phyloP scores from a whole-genome alignment of 2,113 vertebrate species.

The Tragulus kanchil region DNA sequence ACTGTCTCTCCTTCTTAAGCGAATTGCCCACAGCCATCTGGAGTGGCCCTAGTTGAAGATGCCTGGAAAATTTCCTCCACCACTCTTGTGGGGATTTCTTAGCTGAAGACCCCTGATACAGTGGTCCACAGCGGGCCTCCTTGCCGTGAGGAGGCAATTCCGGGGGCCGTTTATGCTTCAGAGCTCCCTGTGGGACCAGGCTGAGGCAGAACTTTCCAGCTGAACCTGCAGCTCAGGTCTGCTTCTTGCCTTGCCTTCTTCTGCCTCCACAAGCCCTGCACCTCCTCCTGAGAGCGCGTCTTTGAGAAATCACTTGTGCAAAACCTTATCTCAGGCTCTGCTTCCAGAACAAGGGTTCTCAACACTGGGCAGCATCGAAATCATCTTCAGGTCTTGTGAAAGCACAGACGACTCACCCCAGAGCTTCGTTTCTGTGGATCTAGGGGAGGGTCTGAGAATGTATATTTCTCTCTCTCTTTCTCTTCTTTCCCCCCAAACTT shows the following conservation, averaged over 20 bases:
- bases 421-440: not conserved
- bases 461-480: not conserved
- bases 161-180: fast-evolving
- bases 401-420: fast-evolving
- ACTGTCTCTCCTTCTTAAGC: not conserved
- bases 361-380: not conserved
- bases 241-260: not conserved
- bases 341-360: not conserved
- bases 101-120: not conserved
- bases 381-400: not conserved
- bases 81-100: not conserved
- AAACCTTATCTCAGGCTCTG: not conserved
- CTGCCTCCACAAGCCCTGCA: not conserved
- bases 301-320: not conserved
- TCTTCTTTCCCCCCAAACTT: not conserved
- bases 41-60: not conserved
- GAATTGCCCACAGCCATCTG: not conserved
- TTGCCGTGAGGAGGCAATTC: fast-evolving
- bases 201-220: not conserved
- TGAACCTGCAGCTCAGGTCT: not conserved
- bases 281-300: not conserved
- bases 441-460: too few species aligned
- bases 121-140: not conserved
- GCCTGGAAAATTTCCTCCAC: not conserved
- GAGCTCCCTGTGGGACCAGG: not conserved